Evolutionary conservation across 1,140 invertebrate species (phyloP).

Genomic region (Thaumatotibia leucotreta): DNA sequence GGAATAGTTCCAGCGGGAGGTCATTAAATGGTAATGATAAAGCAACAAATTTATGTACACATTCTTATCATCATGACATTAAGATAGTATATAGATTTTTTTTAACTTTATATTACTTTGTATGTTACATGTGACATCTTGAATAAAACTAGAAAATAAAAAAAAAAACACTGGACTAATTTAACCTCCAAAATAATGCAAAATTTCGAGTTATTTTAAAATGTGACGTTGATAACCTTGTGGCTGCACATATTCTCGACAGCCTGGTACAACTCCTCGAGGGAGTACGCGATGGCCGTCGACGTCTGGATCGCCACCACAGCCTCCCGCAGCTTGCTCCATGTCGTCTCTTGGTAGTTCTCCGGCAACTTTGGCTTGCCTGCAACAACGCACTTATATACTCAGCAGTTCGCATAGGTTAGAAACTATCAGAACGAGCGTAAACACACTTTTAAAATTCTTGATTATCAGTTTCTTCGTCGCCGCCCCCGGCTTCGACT

Average conservation of each 20-base stretch:
- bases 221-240: slow-evolving; percentile 74
- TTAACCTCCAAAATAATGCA: too few relatives aligned
- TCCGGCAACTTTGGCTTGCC: slow-evolving; percentile 95
- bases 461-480: slow-evolving; percentile 96
- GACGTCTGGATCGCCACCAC: slow-evolving; percentile 97
- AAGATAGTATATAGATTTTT: too few relatives aligned
- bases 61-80: too few relatives aligned
- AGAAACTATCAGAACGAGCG: slow-evolving; percentile 39
- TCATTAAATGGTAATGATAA: too few relatives aligned
- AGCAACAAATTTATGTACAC: too few relatives aligned
- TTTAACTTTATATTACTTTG: too few relatives aligned
- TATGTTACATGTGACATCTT: too few relatives aligned
- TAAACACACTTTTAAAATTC: slow-evolving; percentile 93
- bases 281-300: slow-evolving; percentile 91
- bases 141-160: too few relatives aligned
- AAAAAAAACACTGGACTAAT: too few relatives aligned
- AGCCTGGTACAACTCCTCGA: slow-evolving; percentile 97
- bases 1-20: too few relatives aligned
- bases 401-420: slow-evolving; percentile 43
- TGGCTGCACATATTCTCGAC: slow-evolving; percentile 99
- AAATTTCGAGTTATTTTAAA: background rate
- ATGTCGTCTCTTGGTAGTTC: slow-evolving; percentile 96
- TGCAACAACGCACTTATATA: slow-evolving; percentile 68
- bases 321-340: slow-evolving; percentile 94
- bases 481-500: slow-evolving; percentile 82